A percentile compares a stretch with the other conserved stretches of the same genome.
phyloP scores from a whole-genome alignment of 2,113 vertebrate genomes.

The Bos javanicus region DNA sequence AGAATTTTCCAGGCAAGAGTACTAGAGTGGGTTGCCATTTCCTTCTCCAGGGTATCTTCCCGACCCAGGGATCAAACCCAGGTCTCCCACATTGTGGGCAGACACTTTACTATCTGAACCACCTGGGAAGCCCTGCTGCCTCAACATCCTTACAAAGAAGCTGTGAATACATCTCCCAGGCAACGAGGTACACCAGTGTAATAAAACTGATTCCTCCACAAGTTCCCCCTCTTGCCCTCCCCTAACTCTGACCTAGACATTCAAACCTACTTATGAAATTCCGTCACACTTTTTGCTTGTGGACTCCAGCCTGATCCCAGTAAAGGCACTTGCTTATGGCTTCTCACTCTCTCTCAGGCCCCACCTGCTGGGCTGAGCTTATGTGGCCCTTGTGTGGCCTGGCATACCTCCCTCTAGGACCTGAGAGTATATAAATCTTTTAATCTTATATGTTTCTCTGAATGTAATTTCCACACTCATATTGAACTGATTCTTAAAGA shows the following conservation, averaged over 20 bases:
- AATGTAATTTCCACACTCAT: neutral
- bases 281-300: neutral
- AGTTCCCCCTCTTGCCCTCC: neutral
- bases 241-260: neutral
- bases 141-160: neutral
- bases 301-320: neutral
- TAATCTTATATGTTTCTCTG: neutral
- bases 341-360: neutral
- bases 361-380: neutral
- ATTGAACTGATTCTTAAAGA: neutral
- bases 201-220: neutral
- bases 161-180: neutral
- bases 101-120: neutral
- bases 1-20: neutral
- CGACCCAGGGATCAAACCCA: rapidly evolving
- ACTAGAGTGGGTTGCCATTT: neutral
- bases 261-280: neutral
- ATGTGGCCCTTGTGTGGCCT: neutral
- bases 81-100: neutral
- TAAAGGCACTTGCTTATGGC: neutral
- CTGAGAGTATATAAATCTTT: neutral
- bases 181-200: neutral
- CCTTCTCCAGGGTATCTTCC: neutral
- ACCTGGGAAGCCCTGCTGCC: neutral
- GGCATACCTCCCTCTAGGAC: neutral